A percentile compares a stretch with the other conserved stretches of the same genome.
Conservation (phyloP, 2,888 invertebrate species). For the Leucophenga maculata region DNA sequence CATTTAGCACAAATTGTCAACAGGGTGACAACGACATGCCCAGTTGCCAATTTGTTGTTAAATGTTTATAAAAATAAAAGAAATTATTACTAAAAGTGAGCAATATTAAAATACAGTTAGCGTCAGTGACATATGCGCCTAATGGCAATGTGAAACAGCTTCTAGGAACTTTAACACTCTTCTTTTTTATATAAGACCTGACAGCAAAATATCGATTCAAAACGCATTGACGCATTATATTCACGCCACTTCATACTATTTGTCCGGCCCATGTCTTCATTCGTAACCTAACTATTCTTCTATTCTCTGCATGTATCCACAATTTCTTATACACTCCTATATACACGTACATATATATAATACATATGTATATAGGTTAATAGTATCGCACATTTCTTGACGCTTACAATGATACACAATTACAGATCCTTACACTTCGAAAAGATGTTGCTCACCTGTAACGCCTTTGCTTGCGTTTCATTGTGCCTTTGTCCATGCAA, state of each 20-base stretch:
- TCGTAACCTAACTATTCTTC: background rate
- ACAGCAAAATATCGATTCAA: background rate
- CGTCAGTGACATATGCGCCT: too few relatives aligned
- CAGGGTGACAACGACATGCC: too few relatives aligned
- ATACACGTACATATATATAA: background rate
- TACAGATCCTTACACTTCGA: too few relatives aligned
- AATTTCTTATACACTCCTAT: background rate
- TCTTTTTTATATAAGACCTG: background rate
- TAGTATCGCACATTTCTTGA: background rate
- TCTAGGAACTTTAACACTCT: too few relatives aligned
- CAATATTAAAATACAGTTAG: too few relatives aligned
- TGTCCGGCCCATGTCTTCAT: background rate
- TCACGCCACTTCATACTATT: background rate
- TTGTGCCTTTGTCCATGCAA: constrained; percentile 70
- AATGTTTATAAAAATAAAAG: too few relatives aligned
- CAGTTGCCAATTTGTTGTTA: too few relatives aligned
- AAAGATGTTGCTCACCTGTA: constrained; percentile 73
- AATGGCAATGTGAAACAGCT: too few relatives aligned
- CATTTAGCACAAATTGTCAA: too few relatives aligned
- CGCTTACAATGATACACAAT: background rate
- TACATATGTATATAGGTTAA: constrained; percentile 3
- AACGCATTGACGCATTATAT: constrained; percentile 12
- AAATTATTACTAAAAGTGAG: too few relatives aligned
- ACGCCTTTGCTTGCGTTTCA: constrained; percentile 76
- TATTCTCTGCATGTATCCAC: background rate